Evolutionary conservation across 2,888 invertebrate species (phyloP).

Genomic region (Antheraea yamamai): DNA sequence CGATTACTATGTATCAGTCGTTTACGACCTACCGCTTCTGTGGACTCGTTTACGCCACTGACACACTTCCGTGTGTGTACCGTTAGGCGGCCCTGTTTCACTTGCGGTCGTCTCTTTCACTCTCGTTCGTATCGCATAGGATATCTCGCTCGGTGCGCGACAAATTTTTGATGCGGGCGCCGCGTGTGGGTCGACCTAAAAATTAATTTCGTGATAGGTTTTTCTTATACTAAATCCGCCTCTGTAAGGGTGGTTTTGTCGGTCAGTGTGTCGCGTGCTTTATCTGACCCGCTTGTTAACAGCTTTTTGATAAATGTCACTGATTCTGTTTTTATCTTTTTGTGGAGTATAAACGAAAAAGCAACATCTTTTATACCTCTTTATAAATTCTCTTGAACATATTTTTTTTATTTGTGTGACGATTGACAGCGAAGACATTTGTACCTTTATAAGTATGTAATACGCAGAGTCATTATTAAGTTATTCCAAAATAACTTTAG

Average conservation of each 20-base stretch:
- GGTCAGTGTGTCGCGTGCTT: conserved; percentile 61
- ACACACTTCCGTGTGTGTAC: conserved; percentile 80
- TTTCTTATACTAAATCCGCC: conserved; percentile 61
- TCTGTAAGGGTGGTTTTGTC: conserved; percentile 44
- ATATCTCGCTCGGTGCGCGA: conserved; percentile 70
- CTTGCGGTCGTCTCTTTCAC: conserved; percentile 72
- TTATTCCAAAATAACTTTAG: too few relatives aligned
- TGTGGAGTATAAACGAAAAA: not conserved
- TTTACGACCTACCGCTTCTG: conserved; percentile 59
- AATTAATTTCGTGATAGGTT: conserved; percentile 77
- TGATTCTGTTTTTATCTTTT: not conserved
- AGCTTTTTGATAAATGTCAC: conserved; percentile 6
- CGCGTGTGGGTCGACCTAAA: conserved; percentile 77
- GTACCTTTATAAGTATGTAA: not conserved
- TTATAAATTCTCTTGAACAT: not conserved
- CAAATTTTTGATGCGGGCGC: conserved; percentile 80
- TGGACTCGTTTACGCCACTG: conserved; percentile 73
- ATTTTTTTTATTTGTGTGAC: too few relatives aligned
- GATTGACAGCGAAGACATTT: not conserved
- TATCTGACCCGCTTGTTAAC: conserved; percentile 13
- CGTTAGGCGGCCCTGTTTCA: conserved; percentile 79
- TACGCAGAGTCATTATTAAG: not conserved
- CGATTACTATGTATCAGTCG: conserved; percentile 40
- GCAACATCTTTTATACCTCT: not conserved
- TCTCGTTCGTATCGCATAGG: conserved; percentile 61